Conservation (phyloP, 2,797 vertebrate genomes). For the Gymnodraco acuticeps region DNA sequence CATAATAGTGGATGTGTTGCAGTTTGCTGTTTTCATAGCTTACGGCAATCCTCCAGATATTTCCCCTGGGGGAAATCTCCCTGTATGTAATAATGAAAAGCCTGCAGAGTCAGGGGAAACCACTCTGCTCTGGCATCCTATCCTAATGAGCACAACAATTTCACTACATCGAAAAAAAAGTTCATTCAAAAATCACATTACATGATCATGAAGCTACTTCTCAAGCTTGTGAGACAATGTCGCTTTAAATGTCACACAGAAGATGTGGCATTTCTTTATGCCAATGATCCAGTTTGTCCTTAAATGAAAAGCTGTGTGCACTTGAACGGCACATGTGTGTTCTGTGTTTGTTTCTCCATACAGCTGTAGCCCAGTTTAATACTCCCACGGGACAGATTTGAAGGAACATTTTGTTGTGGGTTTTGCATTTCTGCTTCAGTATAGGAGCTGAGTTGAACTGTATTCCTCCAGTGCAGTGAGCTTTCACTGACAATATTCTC, state of each 20-base stretch:
- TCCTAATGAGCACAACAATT: conserved; percentile 70
- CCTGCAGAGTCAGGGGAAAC: conserved; percentile 73
- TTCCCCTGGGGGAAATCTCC: conserved; percentile 59
- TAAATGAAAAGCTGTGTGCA: conserved; percentile 22
- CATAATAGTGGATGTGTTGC: conserved; percentile 51
- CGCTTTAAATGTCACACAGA: conserved; percentile 28
- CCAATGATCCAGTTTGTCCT: conserved; percentile 16
- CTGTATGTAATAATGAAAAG: conserved; percentile 71
- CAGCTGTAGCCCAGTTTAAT: conserved; percentile 52
- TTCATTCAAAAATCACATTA: conserved; percentile 59
- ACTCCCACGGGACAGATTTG: conserved; percentile 57
- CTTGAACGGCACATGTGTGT: conserved; percentile 17
- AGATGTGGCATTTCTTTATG: not conserved
- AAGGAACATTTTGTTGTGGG: conserved; percentile 53
- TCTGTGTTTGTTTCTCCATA: conserved; percentile 23
- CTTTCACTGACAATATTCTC: conserved; percentile 61
- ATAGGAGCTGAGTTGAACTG: conserved; percentile 33
- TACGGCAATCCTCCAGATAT: conserved; percentile 66
- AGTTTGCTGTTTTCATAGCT: conserved; percentile 61
- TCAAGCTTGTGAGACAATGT: conserved; percentile 34
- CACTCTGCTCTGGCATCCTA: conserved; percentile 28
- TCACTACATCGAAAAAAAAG: conserved; percentile 51
- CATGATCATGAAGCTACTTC: conserved; percentile 16
- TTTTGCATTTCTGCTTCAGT: conserved; percentile 58
- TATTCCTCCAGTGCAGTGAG: conserved; percentile 43